Conservation (phyloP, 1,140 invertebrate species). For the Drosophila willistoni region DNA sequence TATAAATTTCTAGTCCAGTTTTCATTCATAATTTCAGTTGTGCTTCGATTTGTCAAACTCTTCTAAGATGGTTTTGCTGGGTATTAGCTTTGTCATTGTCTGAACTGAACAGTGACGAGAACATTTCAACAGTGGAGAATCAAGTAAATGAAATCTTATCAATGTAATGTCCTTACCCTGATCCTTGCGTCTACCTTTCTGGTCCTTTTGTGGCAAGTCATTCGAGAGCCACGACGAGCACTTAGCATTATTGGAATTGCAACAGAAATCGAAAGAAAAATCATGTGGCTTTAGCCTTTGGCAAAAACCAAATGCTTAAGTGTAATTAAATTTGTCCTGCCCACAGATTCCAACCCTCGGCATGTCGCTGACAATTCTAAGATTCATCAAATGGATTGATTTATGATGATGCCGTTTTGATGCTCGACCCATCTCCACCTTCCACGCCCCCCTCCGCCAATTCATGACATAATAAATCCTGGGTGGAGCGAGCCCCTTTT, state of each 20-base stretch:
- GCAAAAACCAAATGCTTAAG: conserved; percentile 56
- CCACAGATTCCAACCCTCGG: conserved; percentile 14
- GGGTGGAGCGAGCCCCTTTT: conserved; percentile 23
- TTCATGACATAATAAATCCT: conserved; percentile 75
- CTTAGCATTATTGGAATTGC: conserved; percentile 72
- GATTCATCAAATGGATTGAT: conserved; percentile 76
- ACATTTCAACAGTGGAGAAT: neutral
- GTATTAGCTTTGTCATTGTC: conserved; percentile 5
- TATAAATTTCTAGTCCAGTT: neutral
- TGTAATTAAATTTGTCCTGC: conserved; percentile 68
- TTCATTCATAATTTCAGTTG: neutral
- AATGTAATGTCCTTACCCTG: conserved; percentile 4
- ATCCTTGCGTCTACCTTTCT: conserved; percentile 6
- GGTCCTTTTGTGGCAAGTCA: conserved; percentile 65
- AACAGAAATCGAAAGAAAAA: conserved; percentile 62
- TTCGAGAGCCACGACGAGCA: conserved; percentile 44
- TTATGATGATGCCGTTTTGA: conserved; percentile 68
- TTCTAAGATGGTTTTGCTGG: neutral
- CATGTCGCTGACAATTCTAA: conserved; percentile 21
- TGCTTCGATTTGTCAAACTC: neutral
- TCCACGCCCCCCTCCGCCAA: conserved; percentile 27
- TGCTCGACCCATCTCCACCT: no score
- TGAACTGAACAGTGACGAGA: conserved; percentile 6
- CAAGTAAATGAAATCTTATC: conserved; percentile 8
- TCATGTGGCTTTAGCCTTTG: conserved; percentile 38